Conservation (phyloP, 1,140 invertebrate species). For the Aphidius ervi region DNA sequence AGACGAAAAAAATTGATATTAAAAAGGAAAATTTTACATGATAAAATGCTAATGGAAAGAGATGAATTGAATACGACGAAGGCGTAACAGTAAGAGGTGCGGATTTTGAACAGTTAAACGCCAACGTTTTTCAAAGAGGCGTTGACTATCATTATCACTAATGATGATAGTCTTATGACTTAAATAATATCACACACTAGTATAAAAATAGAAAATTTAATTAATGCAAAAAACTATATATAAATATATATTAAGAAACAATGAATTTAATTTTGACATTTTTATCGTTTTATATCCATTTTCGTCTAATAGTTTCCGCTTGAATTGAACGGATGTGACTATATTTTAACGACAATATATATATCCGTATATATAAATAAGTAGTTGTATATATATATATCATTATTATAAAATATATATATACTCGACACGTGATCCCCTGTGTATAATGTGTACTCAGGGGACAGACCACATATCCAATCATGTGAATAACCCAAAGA, state of each 20-base stretch:
- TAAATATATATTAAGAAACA: conserved; percentile 9
- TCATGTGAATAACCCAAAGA: too few species aligned
- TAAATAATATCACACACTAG: too few species aligned
- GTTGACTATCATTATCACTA: conserved; percentile 26
- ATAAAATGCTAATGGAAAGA: too few species aligned
- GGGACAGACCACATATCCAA: too few species aligned
- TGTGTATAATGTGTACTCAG: too few species aligned
- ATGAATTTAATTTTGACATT: background rate
- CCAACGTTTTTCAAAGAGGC: conserved; percentile 17
- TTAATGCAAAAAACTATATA: conserved; percentile 3
- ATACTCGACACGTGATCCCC: too few species aligned
- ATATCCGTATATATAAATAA: background rate
- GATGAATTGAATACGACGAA: conserved; percentile 2
- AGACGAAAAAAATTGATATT: background rate
- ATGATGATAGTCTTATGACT: conserved; percentile 2
- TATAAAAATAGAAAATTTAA: background rate
- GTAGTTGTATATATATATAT: background rate
- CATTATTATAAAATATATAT: background rate
- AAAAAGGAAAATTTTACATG: too few species aligned
- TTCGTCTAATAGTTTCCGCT: conserved; percentile 9
- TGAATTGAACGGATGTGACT: conserved; percentile 4
- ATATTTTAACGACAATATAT: background rate
- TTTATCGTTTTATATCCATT: background rate
- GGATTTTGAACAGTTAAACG: conserved; percentile 9
- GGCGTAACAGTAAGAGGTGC: conserved; percentile 4